These are phyloP conservation scores for Melinaea menophilus DNA, from an alignment of 2,888 invertebrate genomes.

Conservation along the genomic window DNA sequence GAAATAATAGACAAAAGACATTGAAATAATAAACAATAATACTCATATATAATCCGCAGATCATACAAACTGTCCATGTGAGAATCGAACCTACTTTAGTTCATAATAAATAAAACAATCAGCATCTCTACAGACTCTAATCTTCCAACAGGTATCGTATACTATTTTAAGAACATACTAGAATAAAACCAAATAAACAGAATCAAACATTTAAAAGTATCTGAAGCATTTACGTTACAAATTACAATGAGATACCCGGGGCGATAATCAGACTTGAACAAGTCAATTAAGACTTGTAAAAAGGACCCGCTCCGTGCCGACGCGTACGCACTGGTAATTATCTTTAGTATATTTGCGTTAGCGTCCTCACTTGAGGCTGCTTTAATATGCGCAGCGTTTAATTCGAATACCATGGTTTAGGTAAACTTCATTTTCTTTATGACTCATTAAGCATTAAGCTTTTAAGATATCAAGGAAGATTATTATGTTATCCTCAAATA, in stretches of 20 bases:
- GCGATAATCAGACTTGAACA: slow-evolving; percentile 17
- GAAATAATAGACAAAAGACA: no score
- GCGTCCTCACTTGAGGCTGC: slow-evolving; percentile 39
- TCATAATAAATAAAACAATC: no score
- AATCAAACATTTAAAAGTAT: slow-evolving; percentile 1
- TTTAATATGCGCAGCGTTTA: slow-evolving; percentile 43
- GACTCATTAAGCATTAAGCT: slow-evolving; percentile 36
- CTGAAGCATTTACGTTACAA: slow-evolving; percentile 1
- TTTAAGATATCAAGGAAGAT: no score
- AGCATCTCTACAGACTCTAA: no score
- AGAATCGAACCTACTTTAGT: no score
- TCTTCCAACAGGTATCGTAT: no score
- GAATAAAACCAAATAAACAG: no score
- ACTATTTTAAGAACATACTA: no score
- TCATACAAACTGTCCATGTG: no score
- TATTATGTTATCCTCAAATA: no score
- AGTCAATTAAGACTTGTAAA: slow-evolving; percentile 26
- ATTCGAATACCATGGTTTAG: slow-evolving; percentile 40
- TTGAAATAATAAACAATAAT: no score
- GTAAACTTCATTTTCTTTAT: slow-evolving; percentile 46
- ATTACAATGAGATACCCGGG: neutral
- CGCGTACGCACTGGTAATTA: slow-evolving; percentile 42
- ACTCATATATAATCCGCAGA: no score
- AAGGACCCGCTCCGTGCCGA: slow-evolving; percentile 16
- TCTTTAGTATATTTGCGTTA: slow-evolving; percentile 43